These are phyloP conservation scores for Pristionchus mayeri DNA, from an alignment of 2,888 invertebrate species.

Conservation along the genomic window DNA sequence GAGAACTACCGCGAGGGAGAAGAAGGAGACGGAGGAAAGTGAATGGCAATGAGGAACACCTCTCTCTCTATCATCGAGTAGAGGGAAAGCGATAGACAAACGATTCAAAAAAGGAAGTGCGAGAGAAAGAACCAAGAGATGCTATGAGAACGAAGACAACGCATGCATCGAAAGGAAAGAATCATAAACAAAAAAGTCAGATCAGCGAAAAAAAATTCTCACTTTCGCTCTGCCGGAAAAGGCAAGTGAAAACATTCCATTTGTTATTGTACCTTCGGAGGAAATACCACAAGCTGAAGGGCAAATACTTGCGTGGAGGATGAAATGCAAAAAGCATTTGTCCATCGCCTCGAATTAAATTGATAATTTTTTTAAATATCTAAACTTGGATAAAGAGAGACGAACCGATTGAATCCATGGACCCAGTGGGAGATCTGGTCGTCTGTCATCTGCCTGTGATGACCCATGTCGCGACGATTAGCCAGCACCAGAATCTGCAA, in stretches of 20 bases:
- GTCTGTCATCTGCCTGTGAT: conserved; percentile 88
- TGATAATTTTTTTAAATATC: no score
- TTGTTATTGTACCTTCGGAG: neutral
- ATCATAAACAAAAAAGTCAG: neutral
- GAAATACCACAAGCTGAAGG: neutral
- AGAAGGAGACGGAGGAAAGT: neutral
- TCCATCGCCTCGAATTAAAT: no score
- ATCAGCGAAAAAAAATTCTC: neutral
- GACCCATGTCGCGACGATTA: conserved; percentile 97
- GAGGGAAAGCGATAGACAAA: conserved; percentile 27
- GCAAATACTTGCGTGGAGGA: no score
- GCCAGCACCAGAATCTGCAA: conserved; percentile 87
- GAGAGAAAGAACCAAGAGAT: neutral
- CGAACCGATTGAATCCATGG: conserved; percentile 81
- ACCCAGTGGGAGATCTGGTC: conserved; percentile 85
- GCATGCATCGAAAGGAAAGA: neutral
- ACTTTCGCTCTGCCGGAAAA: neutral
- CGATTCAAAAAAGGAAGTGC: neutral
- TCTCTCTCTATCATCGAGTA: neutral
- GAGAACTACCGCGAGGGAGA: conserved; percentile 22
- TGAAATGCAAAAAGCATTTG: no score
- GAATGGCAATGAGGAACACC: conserved; percentile 34
- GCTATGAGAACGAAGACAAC: neutral
- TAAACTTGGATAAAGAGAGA: neutral
- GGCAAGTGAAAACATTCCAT: neutral